Evolutionary conservation across 2,888 invertebrate genomes (phyloP).

Genomic region (Dicycla oo): DNA sequence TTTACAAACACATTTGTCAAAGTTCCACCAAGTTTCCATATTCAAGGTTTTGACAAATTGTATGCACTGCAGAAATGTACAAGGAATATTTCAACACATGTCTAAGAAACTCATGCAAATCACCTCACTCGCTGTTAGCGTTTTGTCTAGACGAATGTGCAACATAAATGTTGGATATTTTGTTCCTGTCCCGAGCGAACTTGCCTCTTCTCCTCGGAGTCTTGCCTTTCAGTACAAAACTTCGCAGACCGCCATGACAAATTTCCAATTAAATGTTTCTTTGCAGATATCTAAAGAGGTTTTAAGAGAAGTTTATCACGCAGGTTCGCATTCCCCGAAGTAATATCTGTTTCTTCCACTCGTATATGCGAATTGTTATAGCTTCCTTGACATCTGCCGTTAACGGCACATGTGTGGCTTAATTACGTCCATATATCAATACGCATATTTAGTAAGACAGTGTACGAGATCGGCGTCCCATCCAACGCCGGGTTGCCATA

Average conservation of each 20-base stretch:
- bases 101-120: constrained; percentile 66
- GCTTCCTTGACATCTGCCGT: constrained; percentile 55
- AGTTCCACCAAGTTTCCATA: constrained; percentile 35
- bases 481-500: constrained; percentile 79
- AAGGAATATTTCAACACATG: constrained; percentile 67
- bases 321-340: constrained; percentile 40
- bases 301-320: constrained; percentile 46
- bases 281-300: constrained; percentile 51
- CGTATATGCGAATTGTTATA: constrained; percentile 58
- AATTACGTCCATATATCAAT: constrained; percentile 74
- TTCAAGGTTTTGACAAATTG: constrained; percentile 71
- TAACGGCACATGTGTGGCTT: constrained; percentile 68
- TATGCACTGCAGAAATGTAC: constrained; percentile 65
- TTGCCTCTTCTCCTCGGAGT: constrained; percentile 49
- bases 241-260: constrained; percentile 74
- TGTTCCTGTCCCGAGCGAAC: constrained; percentile 63
- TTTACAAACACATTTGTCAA: constrained; percentile 50
- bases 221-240: constrained; percentile 73
- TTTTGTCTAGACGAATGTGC: constrained; percentile 80
- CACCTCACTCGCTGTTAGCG: constrained; percentile 63
- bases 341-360: constrained; percentile 59
- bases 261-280: constrained; percentile 70
- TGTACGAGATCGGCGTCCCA: constrained; percentile 72
- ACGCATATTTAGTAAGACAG: constrained; percentile 72
- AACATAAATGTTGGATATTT: constrained; percentile 73